A percentile compares a stretch with the other conserved stretches of the same genome.
phyloP scores from a whole-genome alignment of 2,113 vertebrate genomes.

The Leucoraja erinaceus region DNA sequence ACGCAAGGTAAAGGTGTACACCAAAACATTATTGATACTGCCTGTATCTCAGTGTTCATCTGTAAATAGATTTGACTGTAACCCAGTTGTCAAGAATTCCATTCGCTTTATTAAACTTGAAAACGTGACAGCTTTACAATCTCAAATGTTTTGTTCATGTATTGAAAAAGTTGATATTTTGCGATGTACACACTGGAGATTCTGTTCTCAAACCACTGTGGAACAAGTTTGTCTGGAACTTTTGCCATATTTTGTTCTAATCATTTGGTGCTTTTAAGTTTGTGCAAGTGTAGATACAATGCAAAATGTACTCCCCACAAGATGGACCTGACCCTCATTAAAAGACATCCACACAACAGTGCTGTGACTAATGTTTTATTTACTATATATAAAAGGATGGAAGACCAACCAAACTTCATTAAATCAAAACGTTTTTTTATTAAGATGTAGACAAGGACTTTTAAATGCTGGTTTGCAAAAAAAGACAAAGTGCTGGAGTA shows the following conservation, averaged over 20 bases:
- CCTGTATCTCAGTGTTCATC: not conserved
- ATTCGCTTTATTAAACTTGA: slow-evolving; percentile 4
- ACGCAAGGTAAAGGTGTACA: not conserved
- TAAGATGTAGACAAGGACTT: no score
- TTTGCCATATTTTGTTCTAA: not conserved
- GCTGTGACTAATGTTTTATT: not conserved
- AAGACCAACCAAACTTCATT: no score
- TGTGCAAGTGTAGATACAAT: not conserved
- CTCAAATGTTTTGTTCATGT: slow-evolving; percentile 10
- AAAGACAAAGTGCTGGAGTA: no score
- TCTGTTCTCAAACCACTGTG: not conserved
- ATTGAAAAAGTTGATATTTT: not conserved
- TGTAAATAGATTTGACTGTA: not conserved
- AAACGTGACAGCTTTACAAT: not conserved
- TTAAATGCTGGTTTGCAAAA: no score
- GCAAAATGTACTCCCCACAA: not conserved
- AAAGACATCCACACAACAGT: not conserved
- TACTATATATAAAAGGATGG: no score
- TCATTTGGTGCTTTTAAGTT: slow-evolving; percentile 28
- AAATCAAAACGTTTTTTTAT: no score
- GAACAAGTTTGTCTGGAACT: not conserved
- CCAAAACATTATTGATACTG: not conserved
- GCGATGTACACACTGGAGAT: not conserved
- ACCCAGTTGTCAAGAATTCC: not conserved
- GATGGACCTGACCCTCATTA: not conserved